Evolutionary conservation across 2,113 vertebrate genomes (phyloP).

Genomic region (Anseranas semipalmata): DNA sequence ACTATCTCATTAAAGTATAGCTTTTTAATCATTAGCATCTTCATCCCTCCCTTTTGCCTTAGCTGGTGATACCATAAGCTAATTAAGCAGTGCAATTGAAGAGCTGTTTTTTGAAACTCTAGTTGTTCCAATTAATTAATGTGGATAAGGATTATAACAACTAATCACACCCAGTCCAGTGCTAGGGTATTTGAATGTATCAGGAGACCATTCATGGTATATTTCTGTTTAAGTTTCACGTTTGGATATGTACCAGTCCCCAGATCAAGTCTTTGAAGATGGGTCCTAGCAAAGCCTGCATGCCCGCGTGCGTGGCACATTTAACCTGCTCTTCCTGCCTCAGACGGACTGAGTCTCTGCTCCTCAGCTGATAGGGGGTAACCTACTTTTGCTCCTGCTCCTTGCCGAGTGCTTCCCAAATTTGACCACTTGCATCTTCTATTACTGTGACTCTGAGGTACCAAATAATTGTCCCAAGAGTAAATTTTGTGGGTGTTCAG

Average conservation of each 20-base stretch:
- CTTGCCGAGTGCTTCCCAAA: background rate
- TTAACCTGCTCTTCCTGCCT: background rate
- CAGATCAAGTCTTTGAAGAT: background rate
- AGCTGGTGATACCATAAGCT: background rate
- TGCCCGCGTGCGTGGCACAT: background rate
- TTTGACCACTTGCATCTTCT: background rate
- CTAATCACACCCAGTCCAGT: background rate
- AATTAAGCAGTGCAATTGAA: background rate
- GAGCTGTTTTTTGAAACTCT: conserved; percentile 9
- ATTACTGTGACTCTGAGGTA: background rate
- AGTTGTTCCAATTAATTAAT: conserved; percentile 35
- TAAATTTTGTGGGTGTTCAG: background rate
- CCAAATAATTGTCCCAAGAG: background rate
- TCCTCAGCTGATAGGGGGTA: background rate
- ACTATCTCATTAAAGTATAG: background rate
- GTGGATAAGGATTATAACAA: background rate
- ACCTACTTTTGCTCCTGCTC: background rate
- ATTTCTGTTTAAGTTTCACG: background rate
- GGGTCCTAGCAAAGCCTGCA: background rate
- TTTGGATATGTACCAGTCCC: background rate
- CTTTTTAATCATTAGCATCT: background rate
- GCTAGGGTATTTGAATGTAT: background rate
- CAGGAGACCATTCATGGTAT: background rate
- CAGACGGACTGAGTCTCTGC: background rate
- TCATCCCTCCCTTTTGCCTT: background rate